phyloP scores from a whole-genome alignment of 2,797 vertebrate genomes.

The Alectoris magna region DNA sequence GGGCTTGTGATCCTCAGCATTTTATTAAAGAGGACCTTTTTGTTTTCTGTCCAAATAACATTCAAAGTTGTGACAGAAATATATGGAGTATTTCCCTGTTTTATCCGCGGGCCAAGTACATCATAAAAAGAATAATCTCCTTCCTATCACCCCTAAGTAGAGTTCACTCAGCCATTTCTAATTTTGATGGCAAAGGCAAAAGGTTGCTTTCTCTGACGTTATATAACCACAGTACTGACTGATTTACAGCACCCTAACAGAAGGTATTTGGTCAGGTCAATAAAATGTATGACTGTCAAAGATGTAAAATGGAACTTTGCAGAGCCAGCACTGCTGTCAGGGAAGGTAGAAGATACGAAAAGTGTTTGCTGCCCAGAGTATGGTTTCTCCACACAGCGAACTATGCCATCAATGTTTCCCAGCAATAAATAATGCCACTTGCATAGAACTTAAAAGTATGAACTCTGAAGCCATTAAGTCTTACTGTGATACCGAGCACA shows the following conservation, averaged over 20 bases:
- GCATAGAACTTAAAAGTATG: constrained; percentile 20
- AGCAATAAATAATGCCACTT: constrained; percentile 45
- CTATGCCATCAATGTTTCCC: background rate
- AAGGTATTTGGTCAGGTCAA: background rate
- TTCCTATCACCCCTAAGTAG: background rate
- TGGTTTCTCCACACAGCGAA: background rate
- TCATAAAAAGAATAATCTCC: constrained; percentile 23
- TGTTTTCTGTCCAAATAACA: background rate
- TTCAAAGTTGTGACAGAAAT: background rate
- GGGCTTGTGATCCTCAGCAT: background rate
- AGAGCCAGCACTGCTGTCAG: background rate
- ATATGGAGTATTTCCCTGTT: background rate
- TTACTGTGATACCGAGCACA: constrained; percentile 12
- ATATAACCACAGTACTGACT: background rate
- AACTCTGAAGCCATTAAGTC: constrained; percentile 41
- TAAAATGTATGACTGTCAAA: background rate
- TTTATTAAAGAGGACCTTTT: background rate
- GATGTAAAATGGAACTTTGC: background rate
- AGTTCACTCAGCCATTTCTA: constrained; percentile 13
- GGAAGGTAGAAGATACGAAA: background rate
- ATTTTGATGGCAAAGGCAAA: constrained; percentile 44
- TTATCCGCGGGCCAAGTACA: background rate
- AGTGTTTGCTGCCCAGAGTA: background rate
- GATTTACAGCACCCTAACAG: constrained; percentile 11
- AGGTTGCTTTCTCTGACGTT: constrained; percentile 4